Conservation (phyloP, 2,888 invertebrate species). For the Tuberolachnus salignus region DNA sequence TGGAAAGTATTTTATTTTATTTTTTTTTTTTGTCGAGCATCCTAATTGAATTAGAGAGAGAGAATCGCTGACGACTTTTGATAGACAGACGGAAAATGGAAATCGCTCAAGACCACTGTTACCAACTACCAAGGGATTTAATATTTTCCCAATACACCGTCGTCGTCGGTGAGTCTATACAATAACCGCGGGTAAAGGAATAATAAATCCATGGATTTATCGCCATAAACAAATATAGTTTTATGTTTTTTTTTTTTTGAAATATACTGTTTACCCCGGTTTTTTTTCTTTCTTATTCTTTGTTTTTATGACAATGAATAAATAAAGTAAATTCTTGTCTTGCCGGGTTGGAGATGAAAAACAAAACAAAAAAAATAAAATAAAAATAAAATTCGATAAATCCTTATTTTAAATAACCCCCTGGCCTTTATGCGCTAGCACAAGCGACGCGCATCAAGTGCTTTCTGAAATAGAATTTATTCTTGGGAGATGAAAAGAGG, state of each 20-base stretch:
- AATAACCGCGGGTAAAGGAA: constrained; percentile 17
- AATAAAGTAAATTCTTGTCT: constrained; percentile 50
- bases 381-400: constrained; percentile 37
- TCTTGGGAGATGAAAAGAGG: background rate
- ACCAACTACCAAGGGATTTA: background rate
- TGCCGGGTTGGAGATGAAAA: constrained; percentile 16
- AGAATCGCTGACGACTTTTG: background rate
- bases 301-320: constrained; percentile 47
- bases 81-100: background rate
- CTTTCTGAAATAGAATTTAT: constrained; percentile 8
- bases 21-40: background rate
- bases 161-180: background rate
- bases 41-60: constrained; percentile 18
- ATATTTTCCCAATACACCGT: constrained; percentile 34
- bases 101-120: background rate
- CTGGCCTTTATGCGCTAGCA: constrained; percentile 28
- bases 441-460: constrained; percentile 43
- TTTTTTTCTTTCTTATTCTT: constrained; percentile 11
- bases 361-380: background rate
- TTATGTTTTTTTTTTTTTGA: background rate
- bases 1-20: constrained; percentile 21
- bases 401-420: constrained; percentile 46
- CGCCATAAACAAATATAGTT: constrained; percentile 42
- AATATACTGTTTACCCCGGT: constrained; percentile 16
- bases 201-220: constrained; percentile 36